Evolutionary conservation across 2,113 vertebrate genomes (phyloP).

Genomic region (Halcyon senegalensis): DNA sequence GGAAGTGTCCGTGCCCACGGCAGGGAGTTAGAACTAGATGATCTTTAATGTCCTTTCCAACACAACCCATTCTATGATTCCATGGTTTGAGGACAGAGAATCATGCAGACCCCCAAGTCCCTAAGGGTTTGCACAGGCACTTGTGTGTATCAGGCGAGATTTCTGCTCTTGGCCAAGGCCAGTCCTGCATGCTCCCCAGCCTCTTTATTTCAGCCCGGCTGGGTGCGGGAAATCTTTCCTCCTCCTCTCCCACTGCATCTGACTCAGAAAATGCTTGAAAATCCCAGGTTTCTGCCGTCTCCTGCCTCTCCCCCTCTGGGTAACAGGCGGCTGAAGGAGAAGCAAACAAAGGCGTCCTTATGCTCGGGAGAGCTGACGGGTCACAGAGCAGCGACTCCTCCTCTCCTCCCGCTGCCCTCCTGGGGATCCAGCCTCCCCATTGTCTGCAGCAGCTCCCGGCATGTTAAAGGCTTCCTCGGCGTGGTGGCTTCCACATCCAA

Average conservation of each 20-base stretch:
- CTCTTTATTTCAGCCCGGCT: neutral
- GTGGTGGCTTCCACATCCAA: neutral
- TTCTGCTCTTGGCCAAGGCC: neutral
- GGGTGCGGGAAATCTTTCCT: neutral
- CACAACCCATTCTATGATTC: neutral
- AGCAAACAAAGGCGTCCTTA: constrained; percentile 51
- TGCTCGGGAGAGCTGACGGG: constrained; percentile 7
- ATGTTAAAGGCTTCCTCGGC: neutral
- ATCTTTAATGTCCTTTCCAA: neutral
- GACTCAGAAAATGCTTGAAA: constrained; percentile 54
- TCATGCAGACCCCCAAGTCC: neutral
- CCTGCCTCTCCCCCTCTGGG: constrained; percentile 28
- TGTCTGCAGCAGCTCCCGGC: constrained; percentile 3
- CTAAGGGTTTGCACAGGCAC: rapidly evolving
- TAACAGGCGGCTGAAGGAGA: neutral
- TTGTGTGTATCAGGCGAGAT: neutral
- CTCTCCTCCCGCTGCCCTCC: constrained; percentile 18
- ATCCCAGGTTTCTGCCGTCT: constrained; percentile 15
- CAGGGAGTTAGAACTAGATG: neutral
- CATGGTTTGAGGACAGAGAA: neutral
- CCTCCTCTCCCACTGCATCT: neutral
- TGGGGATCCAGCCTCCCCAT: neutral
- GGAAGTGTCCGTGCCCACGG: neutral
- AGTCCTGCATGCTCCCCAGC: neutral
- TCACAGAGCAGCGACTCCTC: neutral